Evolutionary conservation across 2,888 invertebrate species (phyloP), one percentile per base, ranked within the genome.

Genomic region (Rhopalosiphum nymphaeae): DNA sequence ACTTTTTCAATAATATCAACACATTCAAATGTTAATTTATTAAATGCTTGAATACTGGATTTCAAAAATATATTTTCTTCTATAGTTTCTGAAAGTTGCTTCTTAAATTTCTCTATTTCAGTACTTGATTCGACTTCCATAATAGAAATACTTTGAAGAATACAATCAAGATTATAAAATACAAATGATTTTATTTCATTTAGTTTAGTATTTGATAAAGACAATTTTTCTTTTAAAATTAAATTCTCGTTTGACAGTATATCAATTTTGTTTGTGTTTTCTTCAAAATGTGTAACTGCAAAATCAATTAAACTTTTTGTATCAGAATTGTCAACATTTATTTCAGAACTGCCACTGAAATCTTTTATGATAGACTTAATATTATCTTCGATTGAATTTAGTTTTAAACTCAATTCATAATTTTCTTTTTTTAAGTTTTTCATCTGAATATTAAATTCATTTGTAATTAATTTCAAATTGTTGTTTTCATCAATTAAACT

Each of bases 401-500:
- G 44, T n/a, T 94, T 16, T 44, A 53, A 67, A n/a, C 42, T 90
- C 25, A 94, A 91, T 42, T 67, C 42, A 87, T 53, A 3, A 94
- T 86, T 94, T 87, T 91, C 84, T 49, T 25, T 42, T 90, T 67
- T 53, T 42, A 67, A 49, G 0, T 67, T 86, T 42, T 85, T 61
- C 7, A 91, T 67, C 5, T 86, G n/a, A 53, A 25, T 42, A n/a
- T 26, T 86, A 67, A 46, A 67, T 42, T 94, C 42, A 61, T 57
- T 44, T 42, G 57, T 42, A 29, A 87, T n/a, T 53, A 61, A 91
- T 87, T 94, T 94, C 42, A 94, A 87, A 91, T 94, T 94, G 11
- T 91, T 94, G 44, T 94, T 94, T 91, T 91, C 94, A 94, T 94
- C 94, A n/a, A 36, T 78, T 91, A 94, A 86, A 42, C 16, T 67